Evolutionary conservation across 1,140 invertebrate genomes (phyloP), one percentile per base, ranked within the genome.

Genomic region (Drosophila micromelanica): DNA sequence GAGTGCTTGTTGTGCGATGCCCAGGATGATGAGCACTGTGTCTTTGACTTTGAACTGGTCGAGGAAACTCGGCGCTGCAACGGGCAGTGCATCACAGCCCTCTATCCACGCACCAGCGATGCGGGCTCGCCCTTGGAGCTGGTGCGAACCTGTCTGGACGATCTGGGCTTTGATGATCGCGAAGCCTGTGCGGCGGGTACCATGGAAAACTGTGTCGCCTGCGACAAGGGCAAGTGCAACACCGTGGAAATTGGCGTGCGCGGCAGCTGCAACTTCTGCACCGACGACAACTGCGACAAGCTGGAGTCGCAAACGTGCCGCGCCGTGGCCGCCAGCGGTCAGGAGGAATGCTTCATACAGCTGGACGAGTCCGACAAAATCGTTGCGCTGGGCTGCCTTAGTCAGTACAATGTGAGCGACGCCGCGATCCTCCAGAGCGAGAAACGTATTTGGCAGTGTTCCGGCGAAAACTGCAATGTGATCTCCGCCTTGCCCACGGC

Each of bases 381-480:
- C 27, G 37, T 27, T 8, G 76, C 82, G 11, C 32, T 79, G 60
- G 90, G 90, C 5, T 91, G 90, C 55, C 67, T 82, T 6, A 91
- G 75, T 35, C 75, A 91, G 15, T 91, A 76, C 69, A 90, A 91
- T 60, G 71, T 79, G 0, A 77, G 65, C 32, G 90, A 91, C 23
- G 76, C 72, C 2, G 27, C 27, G 0, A 2, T 52, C 0, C 42
- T 90, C 17, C 27, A 79, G 12, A 38, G 42, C 3, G 63, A 51
- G 6, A 90, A 91, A 51, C 76, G 59, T 1, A n/a, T 91, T 5
- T 91, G 87, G 90, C 40, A 65, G 3, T 91, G 90, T 45, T 35
- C 76, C 5, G 90, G 80, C 5, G 84, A 89, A 20, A 87, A 90
- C 17, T 91, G 90, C 64, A 91, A 91, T 49, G 60, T 68, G 15